These are phyloP conservation scores for Blastomussa wellsi DNA, from an alignment of 92 coral and sea anemone species.

Conservation along the genomic window DNA sequence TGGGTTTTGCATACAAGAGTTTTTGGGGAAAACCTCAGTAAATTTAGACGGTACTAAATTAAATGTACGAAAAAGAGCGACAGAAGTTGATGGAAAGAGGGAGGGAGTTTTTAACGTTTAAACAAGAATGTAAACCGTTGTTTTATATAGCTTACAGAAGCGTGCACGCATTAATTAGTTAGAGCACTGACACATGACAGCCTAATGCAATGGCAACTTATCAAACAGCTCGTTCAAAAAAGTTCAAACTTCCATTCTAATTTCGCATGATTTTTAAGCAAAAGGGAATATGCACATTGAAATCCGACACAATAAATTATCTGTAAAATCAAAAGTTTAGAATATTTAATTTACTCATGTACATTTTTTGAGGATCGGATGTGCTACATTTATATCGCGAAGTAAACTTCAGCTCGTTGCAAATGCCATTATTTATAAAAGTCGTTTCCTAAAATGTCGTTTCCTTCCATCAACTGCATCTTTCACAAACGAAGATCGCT, in stretches of 20 bases:
- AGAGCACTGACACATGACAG: background rate
- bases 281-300: background rate
- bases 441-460: background rate
- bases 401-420: background rate
- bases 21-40: background rate
- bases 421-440: background rate
- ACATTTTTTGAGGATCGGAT: background rate
- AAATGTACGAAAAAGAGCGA: too few species aligned
- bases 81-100: background rate
- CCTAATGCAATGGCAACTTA: background rate
- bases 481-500: background rate
- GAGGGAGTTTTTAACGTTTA: background rate
- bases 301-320: background rate
- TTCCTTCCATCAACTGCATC: background rate
- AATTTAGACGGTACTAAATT: too few species aligned
- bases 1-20: background rate
- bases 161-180: background rate
- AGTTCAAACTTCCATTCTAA: background rate
- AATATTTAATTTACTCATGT: background rate
- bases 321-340: background rate
- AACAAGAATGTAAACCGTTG: background rate
- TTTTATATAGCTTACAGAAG: background rate
- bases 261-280: background rate
- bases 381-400: background rate
- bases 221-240: background rate